Evolutionary conservation across 1,140 invertebrate genomes (phyloP).

Genomic region (Phthorimaea operculella): DNA sequence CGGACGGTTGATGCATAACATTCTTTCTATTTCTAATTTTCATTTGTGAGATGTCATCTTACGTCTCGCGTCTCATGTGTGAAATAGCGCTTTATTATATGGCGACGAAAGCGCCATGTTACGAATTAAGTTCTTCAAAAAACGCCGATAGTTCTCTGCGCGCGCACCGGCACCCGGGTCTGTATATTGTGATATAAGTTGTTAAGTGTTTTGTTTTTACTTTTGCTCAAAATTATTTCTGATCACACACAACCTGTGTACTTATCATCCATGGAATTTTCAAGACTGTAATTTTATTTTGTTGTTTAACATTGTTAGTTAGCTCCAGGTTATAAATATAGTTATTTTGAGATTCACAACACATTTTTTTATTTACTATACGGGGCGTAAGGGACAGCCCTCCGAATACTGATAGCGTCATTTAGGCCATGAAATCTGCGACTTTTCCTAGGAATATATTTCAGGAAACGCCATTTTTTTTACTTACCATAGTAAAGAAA

Average conservation of each 20-base stretch:
- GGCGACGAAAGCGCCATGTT: no score
- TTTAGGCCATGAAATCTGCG: no score
- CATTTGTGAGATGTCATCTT: background rate
- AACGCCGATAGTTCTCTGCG: conserved; percentile 6
- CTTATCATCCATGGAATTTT: conserved; percentile 65
- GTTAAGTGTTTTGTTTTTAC: conserved; percentile 48
- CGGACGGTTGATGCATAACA: no score
- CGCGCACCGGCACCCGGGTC: conserved; percentile 28
- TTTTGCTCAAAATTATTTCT: conserved; percentile 61
- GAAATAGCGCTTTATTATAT: no score
- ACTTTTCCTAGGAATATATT: no score
- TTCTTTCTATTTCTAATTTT: no score
- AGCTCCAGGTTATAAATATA: conserved; percentile 63
- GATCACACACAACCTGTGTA: conserved; percentile 48
- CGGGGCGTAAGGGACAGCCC: no score
- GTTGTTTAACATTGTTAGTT: conserved; percentile 62
- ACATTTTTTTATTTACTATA: conserved; percentile 24
- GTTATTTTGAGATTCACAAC: conserved; percentile 59
- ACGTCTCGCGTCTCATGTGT: no score
- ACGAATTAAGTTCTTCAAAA: background rate
- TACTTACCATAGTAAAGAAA: no score
- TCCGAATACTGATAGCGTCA: no score
- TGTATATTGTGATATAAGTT: conserved; percentile 58
- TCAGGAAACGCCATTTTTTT: no score
- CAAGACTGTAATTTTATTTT: conserved; percentile 65